A percentile compares a stretch with the other conserved stretches of the same genome.
Conservation (phyloP, 2,797 vertebrate genomes). For the Sebastes nivosus region DNA sequence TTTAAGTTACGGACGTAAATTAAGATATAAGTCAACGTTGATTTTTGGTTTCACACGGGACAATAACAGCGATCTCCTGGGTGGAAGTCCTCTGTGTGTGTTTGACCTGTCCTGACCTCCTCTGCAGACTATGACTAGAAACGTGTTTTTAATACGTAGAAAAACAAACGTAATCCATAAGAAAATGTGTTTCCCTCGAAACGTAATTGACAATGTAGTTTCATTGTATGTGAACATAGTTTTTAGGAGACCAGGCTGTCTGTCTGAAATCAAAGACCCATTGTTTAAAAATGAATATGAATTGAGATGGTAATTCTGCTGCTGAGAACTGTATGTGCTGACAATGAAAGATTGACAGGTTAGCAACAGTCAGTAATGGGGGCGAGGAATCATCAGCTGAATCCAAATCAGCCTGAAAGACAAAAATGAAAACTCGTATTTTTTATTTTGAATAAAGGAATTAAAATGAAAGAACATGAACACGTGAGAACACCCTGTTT, state of each 20-base stretch:
- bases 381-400: background rate
- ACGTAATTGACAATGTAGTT: background rate
- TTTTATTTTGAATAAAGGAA: background rate
- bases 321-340: background rate
- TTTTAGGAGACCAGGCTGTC: too few relatives aligned
- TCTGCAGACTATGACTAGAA: background rate
- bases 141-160: background rate
- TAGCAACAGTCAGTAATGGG: background rate
- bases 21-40: background rate
- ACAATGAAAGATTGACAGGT: background rate
- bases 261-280: background rate
- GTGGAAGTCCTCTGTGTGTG: background rate
- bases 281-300: background rate
- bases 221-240: background rate
- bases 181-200: background rate
- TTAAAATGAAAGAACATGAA: too few relatives aligned
- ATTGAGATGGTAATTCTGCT: background rate
- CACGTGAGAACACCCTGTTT: background rate
- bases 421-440: background rate
- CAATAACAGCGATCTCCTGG: too few relatives aligned
- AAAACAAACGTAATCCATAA: background rate
- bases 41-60: too few relatives aligned
- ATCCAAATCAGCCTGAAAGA: background rate
- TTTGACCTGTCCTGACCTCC: background rate
- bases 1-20: background rate